Evolutionary conservation across 1,140 invertebrate genomes (phyloP).

Genomic region (Drosophila melanica): DNA sequence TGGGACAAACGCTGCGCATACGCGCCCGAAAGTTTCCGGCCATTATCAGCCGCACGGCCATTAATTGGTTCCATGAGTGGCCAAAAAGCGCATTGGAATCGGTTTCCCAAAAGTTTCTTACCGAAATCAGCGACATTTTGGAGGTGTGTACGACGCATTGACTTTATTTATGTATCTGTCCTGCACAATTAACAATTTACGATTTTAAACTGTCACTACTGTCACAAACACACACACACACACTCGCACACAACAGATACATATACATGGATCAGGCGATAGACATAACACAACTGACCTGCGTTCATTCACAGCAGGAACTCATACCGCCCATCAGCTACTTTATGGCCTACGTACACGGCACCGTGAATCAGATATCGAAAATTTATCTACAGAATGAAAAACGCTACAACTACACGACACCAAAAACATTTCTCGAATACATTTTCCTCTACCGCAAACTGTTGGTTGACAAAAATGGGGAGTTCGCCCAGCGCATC

Average conservation of each 20-base stretch:
- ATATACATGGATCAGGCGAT: slow-evolving; percentile 55
- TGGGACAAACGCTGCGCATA: slow-evolving; percentile 93
- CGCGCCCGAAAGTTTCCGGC: slow-evolving; percentile 96
- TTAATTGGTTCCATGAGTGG: slow-evolving; percentile 99
- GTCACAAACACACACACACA: slow-evolving; percentile 66
- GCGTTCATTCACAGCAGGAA: slow-evolving; percentile 74
- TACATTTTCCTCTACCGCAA: slow-evolving; percentile 96
- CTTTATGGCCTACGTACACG: slow-evolving; percentile 97
- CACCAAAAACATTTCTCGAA: slow-evolving; percentile 97
- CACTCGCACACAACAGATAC: background rate
- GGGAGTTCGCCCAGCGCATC: slow-evolving; percentile 91
- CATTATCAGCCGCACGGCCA: slow-evolving; percentile 95
- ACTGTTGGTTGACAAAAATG: slow-evolving; percentile 91
- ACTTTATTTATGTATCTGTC: slow-evolving; percentile 54
- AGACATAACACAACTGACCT: slow-evolving; percentile 5
- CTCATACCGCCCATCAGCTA: slow-evolving; percentile 87
- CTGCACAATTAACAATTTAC: slow-evolving; percentile 66
- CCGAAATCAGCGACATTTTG: slow-evolving; percentile 89
- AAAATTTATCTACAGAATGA: slow-evolving; percentile 93
- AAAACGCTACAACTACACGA: slow-evolving; percentile 97
- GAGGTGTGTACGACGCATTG: slow-evolving; percentile 84
- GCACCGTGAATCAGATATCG: slow-evolving; percentile 95
- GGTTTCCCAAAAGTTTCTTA: slow-evolving; percentile 93
- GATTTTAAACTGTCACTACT: slow-evolving; percentile 55
- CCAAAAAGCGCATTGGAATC: slow-evolving; percentile 95